Conservation (phyloP, 2,797 vertebrate species). For the Bradypodion ventrale region DNA sequence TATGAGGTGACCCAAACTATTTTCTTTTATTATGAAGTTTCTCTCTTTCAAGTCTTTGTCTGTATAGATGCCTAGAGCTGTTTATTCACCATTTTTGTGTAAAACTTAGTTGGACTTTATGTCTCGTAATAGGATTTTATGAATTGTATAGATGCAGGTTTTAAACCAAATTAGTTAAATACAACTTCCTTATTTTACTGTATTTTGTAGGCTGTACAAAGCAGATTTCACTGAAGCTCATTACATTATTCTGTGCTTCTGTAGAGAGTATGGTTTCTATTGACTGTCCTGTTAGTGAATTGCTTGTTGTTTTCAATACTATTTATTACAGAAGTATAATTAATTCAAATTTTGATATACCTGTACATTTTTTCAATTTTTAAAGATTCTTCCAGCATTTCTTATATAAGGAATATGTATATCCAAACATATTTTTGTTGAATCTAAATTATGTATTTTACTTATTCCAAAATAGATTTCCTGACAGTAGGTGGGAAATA, state of each 20-base stretch:
- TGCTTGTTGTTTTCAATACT: slow-evolving; percentile 5
- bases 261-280: rapidly evolving
- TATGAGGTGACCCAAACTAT: slow-evolving; percentile 1
- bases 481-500: slow-evolving; percentile 23
- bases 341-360: not conserved
- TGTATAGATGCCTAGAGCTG: slow-evolving; percentile 2
- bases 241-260: not conserved
- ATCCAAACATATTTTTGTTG: slow-evolving; percentile 33
- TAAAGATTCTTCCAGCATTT: slow-evolving; percentile 29
- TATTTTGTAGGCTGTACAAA: slow-evolving; percentile 53
- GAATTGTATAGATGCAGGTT: not conserved
- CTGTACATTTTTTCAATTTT: not conserved
- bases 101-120: not conserved
- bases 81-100: slow-evolving; percentile 3
- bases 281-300: not conserved
- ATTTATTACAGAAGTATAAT: not conserved
- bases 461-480: slow-evolving; percentile 7
- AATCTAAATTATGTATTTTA: not conserved
- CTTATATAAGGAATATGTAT: slow-evolving; percentile 18
- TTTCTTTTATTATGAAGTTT: slow-evolving; percentile 9
- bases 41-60: not conserved
- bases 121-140: not conserved
- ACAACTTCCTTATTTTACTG: not conserved
- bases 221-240: not conserved
- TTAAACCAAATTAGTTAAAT: not conserved